Evolutionary conservation across 2,797 vertebrate species (phyloP), one percentile per base, ranked within the genome.

Genomic region (Hylomyscus alleni): DNA sequence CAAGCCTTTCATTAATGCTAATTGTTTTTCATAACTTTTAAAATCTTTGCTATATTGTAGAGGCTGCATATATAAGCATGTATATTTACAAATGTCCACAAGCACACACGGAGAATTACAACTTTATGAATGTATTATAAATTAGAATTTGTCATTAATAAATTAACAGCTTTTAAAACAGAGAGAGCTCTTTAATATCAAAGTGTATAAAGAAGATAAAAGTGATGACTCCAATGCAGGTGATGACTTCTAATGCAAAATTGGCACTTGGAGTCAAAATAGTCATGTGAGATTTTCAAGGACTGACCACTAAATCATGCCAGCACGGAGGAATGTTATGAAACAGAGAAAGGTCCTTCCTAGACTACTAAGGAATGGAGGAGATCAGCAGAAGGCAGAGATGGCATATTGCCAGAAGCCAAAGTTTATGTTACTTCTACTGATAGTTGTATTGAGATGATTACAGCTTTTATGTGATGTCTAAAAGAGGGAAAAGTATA

Each of bases 361-460:
- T 85, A 14, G 3, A 50, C 11, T n/a, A 67, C 83, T n/a, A 44
- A 85, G 7, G 19, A 67, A 47, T 4, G 56, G 2, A 40, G 24
- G 2, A 82, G 0, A 81, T 22, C n/a, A 14, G 1, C 22, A 83
- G 58, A 47, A 65, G 8, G 2, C 34, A 0, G 47, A 62, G 4
- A 50, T 6, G 76, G 15, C 44, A 3, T 77, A 3, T 77, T 95
- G 60, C 12, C 19, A 50, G 34, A 29, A 7, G 7, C 31, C 14
- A 40, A 75, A 69, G 82, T 22, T 34, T 22, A 3, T 3, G 2
- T 3, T 73, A 1, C 44, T 73, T 60, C 62, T 0, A 44, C 26
- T 14, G 85, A 80, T 40, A 89, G 91, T 69, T 78, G 14, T 37
- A 65, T 67, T 75, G 76, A 22, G 95, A 92, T 13, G 75, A 80